A percentile compares a stretch with the other conserved stretches of the same genome.
Evolutionary conservation across 2,113 vertebrate species (phyloP).

Genomic region (Ochotona curzoniae): DNA sequence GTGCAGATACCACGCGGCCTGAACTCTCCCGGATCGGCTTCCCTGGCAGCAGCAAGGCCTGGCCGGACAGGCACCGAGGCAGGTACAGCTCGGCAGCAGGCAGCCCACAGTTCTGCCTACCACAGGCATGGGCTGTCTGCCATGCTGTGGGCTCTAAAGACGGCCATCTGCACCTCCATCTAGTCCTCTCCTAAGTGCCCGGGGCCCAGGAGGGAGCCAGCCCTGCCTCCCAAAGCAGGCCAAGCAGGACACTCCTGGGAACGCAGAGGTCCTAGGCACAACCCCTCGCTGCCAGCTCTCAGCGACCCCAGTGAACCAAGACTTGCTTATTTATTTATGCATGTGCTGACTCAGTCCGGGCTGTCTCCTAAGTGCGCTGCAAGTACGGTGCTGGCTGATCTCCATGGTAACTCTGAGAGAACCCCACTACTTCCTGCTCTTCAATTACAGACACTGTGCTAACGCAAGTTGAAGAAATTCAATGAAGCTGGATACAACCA

Average conservation of each 20-base stretch:
- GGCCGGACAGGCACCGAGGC: too few species aligned
- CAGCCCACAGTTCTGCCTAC: rapidly evolving
- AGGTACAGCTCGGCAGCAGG: rapidly evolving
- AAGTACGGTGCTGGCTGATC: not conserved
- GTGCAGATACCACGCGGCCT: not conserved
- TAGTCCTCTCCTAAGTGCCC: rapidly evolving
- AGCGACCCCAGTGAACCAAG: not conserved
- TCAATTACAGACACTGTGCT: not conserved
- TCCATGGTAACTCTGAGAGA: not conserved
- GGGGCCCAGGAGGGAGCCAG: too few species aligned
- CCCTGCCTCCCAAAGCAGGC: too few species aligned
- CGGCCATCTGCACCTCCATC: too few species aligned
- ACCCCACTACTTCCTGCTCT: not conserved
- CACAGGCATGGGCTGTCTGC: rapidly evolving
- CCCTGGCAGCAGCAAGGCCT: not conserved
- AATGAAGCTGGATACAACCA: not conserved
- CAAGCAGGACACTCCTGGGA: rapidly evolving
- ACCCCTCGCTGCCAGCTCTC: rapidly evolving
- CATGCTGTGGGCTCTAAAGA: rapidly evolving
- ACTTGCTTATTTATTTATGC: rapidly evolving
- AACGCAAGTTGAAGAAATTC: not conserved
- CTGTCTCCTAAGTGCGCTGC: not conserved
- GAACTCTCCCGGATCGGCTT: not conserved
- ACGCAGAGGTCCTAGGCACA: too few species aligned
- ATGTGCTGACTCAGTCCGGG: not conserved